Evolutionary conservation across 2,888 invertebrate species (phyloP), one percentile per base, ranked within the genome.

Genomic region (Ormyrus labotus): DNA sequence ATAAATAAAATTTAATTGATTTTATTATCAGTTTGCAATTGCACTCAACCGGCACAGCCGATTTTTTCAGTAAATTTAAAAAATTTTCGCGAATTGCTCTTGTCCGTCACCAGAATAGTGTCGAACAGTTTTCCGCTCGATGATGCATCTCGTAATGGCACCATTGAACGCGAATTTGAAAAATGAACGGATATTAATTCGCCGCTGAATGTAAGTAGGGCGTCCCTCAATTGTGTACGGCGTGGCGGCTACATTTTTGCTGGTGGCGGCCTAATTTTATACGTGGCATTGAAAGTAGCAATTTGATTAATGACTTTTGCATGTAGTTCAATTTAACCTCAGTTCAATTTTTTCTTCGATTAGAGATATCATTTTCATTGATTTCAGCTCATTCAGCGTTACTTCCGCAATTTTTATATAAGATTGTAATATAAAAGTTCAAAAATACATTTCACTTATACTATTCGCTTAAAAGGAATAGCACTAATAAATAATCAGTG

Each of bases 241-340:
- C 50, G 45, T 3, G 0, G n/a, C 61, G 47, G 45, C 10, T 50
- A 51, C 55, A 76, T 76, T 69, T 76, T 69, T 69, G 63, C 48
- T 69, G 11, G 53, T n/a, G 48, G 55, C 57, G 77, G 70, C 57
- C 77, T 77, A 70, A 77, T 70, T 70, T 47, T 10, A 11, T 19
- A 11, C 48, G 67, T 47, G 67, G 51, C 77, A 70, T 70, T 70
- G 57, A 58, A 69, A 63, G 47, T 50, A 48, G 60, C 55, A n/a
- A 60, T 68, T 64, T 70, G 69, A 77, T 70, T 63, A 77, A 77
- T 70, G 57, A 57, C 55, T 77, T 63, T 75, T 68, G 67, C 75
- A 60, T 50, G 58, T 50, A 63, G 3, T 10, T 13, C 55, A 10
- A 34, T 10, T 45, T 34, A 10, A 8, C 8, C n/a, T 58, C 1